Evolutionary conservation across 2,113 vertebrate species (phyloP).

Genomic region (Columbina picui): DNA sequence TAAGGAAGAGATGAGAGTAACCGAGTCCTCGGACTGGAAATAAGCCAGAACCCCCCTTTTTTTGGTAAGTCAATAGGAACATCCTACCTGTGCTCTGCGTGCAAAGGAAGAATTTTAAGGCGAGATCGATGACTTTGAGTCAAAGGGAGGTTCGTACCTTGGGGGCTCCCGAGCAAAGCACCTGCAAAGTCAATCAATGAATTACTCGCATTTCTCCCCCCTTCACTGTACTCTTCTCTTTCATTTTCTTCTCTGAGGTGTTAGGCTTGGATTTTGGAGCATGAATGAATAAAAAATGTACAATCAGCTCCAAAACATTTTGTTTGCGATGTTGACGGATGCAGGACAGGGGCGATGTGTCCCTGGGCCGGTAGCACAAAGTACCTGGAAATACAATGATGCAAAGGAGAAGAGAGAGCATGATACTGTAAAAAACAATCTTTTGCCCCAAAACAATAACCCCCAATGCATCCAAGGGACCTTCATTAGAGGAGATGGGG

Average conservation of each 20-base stretch:
- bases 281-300: not conserved
- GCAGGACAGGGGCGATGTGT: accelerated
- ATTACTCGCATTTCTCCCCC: not conserved
- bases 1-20: not conserved
- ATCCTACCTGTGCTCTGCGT: not conserved
- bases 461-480: not conserved
- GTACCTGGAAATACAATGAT: not conserved
- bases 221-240: not conserved
- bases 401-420: too few species aligned
- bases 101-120: not conserved
- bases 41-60: not conserved
- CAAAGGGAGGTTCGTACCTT: not conserved
- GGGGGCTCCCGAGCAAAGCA: not conserved
- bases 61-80: too few species aligned
- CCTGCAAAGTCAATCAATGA: constrained; percentile 10
- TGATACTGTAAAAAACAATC: accelerated
- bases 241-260: not conserved
- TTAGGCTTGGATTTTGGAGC: not conserved
- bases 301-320: not conserved
- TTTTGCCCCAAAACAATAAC: not conserved
- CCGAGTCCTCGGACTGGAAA: not conserved
- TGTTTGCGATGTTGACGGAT: not conserved
- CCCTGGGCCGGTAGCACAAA: not conserved
- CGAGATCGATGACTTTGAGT: constrained; percentile 18
- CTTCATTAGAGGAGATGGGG: not conserved